Evolutionary conservation across 2,888 invertebrate species (phyloP), one percentile per base, ranked within the genome.

Genomic region (Drosophila tanythrix): DNA sequence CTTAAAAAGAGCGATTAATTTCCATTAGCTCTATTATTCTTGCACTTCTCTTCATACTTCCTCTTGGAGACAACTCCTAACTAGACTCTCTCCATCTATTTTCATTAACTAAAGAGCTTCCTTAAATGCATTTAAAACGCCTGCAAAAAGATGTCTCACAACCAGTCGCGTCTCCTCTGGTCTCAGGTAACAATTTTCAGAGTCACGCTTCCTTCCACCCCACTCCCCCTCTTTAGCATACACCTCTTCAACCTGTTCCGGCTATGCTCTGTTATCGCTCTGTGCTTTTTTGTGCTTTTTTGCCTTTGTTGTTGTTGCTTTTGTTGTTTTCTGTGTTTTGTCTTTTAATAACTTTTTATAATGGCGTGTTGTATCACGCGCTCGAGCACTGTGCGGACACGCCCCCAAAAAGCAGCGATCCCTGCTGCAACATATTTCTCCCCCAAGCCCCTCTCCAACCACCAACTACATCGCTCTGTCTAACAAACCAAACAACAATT

Each of bases 261-360:
- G 27, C 51, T 58, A 58, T 61, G 61, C 61, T 61, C 56, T 43
- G 36, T 64, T 66, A 72, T 65, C 69, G 59, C 53, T 56, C 55
- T 25, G 52, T 62, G 52, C 35, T 57, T 58, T 64, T 43, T 78
- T 62, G 43, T 62, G 56, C 48, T 52, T 69, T 69, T 65, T 75
- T 81, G 81, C 78, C 83, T 89, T 50, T 61, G 50, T 40, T 70
- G 51, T 53, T 76, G 64, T 46, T 64, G 56, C 48, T 56, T 21
- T 51, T 66, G 48, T 59, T 74, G 69, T 61, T 69, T 51, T 48
- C 52, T 48, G 57, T 70, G 57, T 72, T 65, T 77, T 81, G 81
- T 79, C 89, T 87, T 89, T 90, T 90, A 91, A 91, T 90, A 90
- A 91, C 90, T 91, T 90, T 91, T 90, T 91, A 91, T 90, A 90